Conservation (phyloP, 92 coral and sea anemone species). For the Porites evermanni region DNA sequence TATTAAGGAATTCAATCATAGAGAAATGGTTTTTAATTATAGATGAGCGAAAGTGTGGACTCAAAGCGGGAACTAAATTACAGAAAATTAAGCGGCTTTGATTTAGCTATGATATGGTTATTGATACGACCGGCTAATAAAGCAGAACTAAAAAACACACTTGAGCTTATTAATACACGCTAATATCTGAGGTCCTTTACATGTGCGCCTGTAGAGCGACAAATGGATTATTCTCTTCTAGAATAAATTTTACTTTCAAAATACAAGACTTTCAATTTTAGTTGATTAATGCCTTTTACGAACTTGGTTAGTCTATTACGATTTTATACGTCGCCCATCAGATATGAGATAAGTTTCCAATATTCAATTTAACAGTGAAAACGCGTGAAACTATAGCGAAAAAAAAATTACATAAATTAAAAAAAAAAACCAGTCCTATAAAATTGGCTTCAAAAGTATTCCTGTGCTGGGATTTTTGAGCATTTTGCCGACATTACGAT, state of each 20-base stretch:
- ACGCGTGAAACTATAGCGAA: slow-evolving; percentile 2
- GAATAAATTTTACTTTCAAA: slow-evolving; percentile 76
- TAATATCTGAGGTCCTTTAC: slow-evolving; percentile 29
- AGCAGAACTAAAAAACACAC: slow-evolving; percentile 29
- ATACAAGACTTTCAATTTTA: slow-evolving; percentile 58
- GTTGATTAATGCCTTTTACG: slow-evolving; percentile 60
- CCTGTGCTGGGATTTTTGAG: not conserved
- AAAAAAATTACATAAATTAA: not conserved
- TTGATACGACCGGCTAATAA: slow-evolving; percentile 57
- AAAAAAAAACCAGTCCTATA: no score
- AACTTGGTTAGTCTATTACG: slow-evolving; percentile 10
- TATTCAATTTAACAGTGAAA: not conserved
- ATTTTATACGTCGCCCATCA: not conserved
- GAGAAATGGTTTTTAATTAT: slow-evolving; percentile 53
- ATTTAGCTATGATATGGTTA: slow-evolving; percentile 63
- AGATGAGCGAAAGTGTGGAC: slow-evolving; percentile 51
- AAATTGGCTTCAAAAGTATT: not conserved
- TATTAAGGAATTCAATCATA: slow-evolving; percentile 49
- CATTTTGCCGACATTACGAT: not conserved
- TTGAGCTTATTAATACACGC: slow-evolving; percentile 18
- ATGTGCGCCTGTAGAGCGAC: slow-evolving; percentile 19
- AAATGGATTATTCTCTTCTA: slow-evolving; percentile 41
- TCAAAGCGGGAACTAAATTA: slow-evolving; percentile 43
- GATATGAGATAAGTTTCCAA: not conserved
- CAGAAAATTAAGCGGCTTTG: slow-evolving; percentile 57